phyloP scores from a whole-genome alignment of 92 coral and sea anemone species.

The Scolanthus callimorphus region DNA sequence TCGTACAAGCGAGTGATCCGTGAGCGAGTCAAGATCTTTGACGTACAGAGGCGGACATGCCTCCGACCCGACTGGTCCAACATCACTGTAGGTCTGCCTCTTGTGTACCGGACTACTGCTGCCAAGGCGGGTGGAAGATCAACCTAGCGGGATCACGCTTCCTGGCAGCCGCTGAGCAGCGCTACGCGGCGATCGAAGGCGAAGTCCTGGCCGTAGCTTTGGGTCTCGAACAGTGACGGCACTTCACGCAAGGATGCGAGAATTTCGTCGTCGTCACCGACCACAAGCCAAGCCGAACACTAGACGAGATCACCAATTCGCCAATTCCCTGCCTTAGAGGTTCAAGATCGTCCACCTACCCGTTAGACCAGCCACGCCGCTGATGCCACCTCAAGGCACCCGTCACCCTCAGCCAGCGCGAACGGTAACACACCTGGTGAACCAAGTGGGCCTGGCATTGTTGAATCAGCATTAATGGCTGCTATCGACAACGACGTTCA shows the following conservation, averaged over 20 bases:
- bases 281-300: constrained; percentile 36
- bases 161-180: constrained; percentile 49
- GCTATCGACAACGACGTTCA: constrained; percentile 31
- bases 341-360: too few species aligned
- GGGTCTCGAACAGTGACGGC: too few species aligned
- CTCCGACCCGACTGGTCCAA: too few species aligned
- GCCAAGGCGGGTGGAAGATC: too few species aligned
- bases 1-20: too few species aligned
- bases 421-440: constrained; percentile 25
- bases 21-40: too few species aligned
- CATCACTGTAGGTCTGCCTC: too few species aligned
- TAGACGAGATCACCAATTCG: constrained; percentile 42
- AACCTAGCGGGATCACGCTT: too few species aligned
- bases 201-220: too few species aligned
- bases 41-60: too few species aligned
- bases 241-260: constrained; percentile 53
- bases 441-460: constrained; percentile 38
- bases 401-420: constrained; percentile 41
- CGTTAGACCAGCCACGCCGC: constrained; percentile 45
- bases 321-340: constrained; percentile 34
- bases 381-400: constrained; percentile 55
- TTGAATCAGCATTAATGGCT: constrained; percentile 39
- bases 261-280: constrained; percentile 25
- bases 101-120: too few species aligned
- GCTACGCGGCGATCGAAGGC: constrained; percentile 52